Base-by-base conservation (phyloP, 2,888 invertebrate genomes). In the Theretra japonica region DNA sequence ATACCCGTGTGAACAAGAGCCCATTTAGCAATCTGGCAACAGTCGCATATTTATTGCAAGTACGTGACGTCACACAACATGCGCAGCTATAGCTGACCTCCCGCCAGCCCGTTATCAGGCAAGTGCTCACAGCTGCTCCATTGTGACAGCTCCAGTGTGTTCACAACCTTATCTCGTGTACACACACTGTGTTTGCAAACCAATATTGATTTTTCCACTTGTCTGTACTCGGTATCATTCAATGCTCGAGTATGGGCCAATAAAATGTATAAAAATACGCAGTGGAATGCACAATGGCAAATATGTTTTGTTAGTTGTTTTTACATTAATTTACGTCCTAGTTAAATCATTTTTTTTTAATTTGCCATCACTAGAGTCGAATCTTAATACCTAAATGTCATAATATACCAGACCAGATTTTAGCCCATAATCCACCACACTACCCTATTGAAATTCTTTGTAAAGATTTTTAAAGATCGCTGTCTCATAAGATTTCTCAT, bases 131-230 rank as follows among this genome's bases (percentile, higher is more conserved):
- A 62, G 33, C 21, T 23, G 23, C 23, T 21, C 23, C 65, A 48
- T 65, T 65, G 65, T 62, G 62, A 33, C 33, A 0, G 15, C 30
- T 30, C 30, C 41, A 21, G 21, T 62, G 30, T 58, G 59, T 71
- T 74, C 69, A 79, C 74, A 75, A 15, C 68, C 65, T 71, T 82
- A 82, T 84, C 82, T 74, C 74, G 76, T 82, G 77, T 80, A 76
- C 75, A 75, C 75, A 75, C 80, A 76, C 53, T 25, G 21, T 72
- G 71, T 73, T 75, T 76, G 73, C 48, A 4, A 15, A 8, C 70
- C 74, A 72, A 76, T 79, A 79, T 80, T 82, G 75, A 79, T 76
- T 75, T 78, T 83, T 78, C 78, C 79, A 81, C 77, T 75, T 73
- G 65, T 71, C 65, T 73, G 72, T 41, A 41, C 15, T 71, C 62